These are phyloP conservation scores for Tetragonisca angustula DNA, from an alignment of 2,888 invertebrate species.

Conservation along the genomic window DNA sequence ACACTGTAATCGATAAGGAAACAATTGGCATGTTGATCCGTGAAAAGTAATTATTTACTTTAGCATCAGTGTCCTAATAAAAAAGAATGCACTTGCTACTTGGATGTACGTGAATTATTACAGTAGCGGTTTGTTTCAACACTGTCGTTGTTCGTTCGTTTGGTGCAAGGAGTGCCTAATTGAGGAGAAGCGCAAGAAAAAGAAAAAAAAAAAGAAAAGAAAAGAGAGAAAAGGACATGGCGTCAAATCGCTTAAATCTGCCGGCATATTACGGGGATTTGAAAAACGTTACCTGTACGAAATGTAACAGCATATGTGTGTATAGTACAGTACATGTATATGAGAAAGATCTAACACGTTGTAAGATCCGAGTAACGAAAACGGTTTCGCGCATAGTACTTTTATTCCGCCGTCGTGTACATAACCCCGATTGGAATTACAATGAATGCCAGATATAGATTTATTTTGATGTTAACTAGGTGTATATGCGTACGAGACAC, in stretches of 20 bases:
- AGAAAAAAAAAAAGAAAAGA: background rate
- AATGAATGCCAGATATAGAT: conserved; percentile 81
- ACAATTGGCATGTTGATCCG: background rate
- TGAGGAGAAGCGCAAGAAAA: background rate
- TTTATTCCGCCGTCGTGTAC: conserved; percentile 74
- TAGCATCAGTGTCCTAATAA: background rate
- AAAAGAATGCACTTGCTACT: background rate
- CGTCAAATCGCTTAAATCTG: background rate
- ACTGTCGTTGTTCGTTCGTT: background rate
- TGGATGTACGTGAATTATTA: background rate
- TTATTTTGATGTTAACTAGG: conserved; percentile 84
- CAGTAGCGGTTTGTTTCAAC: background rate
- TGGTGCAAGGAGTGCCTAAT: conserved; percentile 2
- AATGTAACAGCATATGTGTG: conserved; percentile 42
- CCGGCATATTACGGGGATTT: background rate
- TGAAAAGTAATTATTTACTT: background rate
- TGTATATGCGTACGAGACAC: conserved; percentile 73
- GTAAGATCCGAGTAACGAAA: background rate
- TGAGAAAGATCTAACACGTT: conserved; percentile 40
- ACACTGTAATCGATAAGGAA: background rate
- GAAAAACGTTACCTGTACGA: conserved; percentile 4
- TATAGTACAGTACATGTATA: conserved; percentile 51
- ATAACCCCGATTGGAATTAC: conserved; percentile 76
- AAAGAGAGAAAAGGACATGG: background rate
- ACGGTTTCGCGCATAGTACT: conserved; percentile 39